Evolutionary conservation across 2,888 invertebrate genomes (phyloP).

Genomic region (Chalcosyrphus nemorum): DNA sequence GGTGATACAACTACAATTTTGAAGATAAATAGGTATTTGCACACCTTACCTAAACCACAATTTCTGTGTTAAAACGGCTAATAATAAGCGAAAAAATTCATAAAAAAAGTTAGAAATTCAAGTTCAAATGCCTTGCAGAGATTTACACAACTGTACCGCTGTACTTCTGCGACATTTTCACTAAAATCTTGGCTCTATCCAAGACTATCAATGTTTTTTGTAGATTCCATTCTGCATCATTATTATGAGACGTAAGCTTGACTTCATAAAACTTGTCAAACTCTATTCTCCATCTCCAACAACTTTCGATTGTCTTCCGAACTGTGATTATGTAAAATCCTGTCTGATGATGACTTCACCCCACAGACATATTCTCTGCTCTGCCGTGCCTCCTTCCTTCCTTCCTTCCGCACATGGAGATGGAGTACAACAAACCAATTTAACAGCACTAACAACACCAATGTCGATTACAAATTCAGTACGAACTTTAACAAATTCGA

Average conservation of each 20-base stretch:
- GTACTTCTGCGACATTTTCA: no score
- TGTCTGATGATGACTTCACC: conserved; percentile 56
- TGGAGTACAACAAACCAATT: conserved; percentile 54
- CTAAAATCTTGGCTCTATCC: no score
- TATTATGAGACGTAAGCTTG: conserved; percentile 26
- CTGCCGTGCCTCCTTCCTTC: background rate
- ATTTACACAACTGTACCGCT: no score
- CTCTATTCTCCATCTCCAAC: conserved; percentile 28
- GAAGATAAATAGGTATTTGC: no score
- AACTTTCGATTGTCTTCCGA: conserved; percentile 68
- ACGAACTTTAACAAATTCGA: conserved; percentile 78
- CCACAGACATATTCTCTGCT: background rate
- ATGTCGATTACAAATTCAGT: conserved; percentile 71
- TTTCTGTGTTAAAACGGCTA: no score
- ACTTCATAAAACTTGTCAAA: conserved; percentile 54
- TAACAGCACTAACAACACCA: conserved; percentile 67
- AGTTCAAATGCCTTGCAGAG: no score
- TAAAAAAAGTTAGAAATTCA: no score
- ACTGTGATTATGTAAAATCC: conserved; percentile 70
- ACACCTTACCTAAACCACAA: no score
- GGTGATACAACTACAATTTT: no score
- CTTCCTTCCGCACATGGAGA: conserved; percentile 15
- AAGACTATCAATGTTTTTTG: no score
- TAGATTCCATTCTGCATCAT: no score
- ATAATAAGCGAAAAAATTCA: no score